phyloP scores from a whole-genome alignment of 2,888 invertebrate genomes.

The Colletes collaris region DNA sequence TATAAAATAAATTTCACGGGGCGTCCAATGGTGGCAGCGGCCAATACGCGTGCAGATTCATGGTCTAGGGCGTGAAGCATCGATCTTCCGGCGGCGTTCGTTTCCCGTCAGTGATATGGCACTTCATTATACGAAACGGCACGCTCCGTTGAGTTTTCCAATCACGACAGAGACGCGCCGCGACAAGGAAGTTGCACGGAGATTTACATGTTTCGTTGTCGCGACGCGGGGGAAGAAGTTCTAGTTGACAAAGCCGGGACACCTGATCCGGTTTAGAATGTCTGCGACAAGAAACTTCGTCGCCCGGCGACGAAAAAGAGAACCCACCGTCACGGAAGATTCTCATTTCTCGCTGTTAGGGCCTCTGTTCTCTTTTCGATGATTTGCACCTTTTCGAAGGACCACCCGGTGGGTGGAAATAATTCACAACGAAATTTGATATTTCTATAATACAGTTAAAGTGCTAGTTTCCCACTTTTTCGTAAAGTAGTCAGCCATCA shows the following conservation, averaged over 20 bases:
- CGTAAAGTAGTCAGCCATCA: too few species aligned
- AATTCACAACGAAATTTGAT: too few species aligned
- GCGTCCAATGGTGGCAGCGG: background rate
- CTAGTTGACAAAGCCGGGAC: conserved; percentile 22
- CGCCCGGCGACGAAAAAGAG: background rate
- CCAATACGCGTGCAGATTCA: conserved; percentile 6
- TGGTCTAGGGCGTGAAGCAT: conserved; percentile 22
- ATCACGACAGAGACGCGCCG: conserved; percentile 36
- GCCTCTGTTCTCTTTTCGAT: too few species aligned
- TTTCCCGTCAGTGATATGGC: conserved; percentile 51
- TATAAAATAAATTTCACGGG: conserved; percentile 10
- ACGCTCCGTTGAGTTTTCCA: conserved; percentile 49
- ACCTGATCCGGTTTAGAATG: conserved; percentile 24
- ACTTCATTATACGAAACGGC: conserved; percentile 55
- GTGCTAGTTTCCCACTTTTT: too few species aligned
- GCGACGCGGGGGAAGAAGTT: background rate
- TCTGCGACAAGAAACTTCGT: conserved; percentile 13
- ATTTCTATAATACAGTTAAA: too few species aligned
- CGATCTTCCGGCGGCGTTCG: conserved; percentile 31
- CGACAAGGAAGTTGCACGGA: conserved; percentile 23
- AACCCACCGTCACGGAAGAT: background rate
- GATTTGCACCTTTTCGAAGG: too few species aligned
- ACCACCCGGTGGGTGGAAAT: too few species aligned
- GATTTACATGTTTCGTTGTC: conserved; percentile 48
- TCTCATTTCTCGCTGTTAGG: background rate